Base-by-base conservation (phyloP, 2,797 vertebrate genomes). In the Leucoraja ocellata region DNA sequence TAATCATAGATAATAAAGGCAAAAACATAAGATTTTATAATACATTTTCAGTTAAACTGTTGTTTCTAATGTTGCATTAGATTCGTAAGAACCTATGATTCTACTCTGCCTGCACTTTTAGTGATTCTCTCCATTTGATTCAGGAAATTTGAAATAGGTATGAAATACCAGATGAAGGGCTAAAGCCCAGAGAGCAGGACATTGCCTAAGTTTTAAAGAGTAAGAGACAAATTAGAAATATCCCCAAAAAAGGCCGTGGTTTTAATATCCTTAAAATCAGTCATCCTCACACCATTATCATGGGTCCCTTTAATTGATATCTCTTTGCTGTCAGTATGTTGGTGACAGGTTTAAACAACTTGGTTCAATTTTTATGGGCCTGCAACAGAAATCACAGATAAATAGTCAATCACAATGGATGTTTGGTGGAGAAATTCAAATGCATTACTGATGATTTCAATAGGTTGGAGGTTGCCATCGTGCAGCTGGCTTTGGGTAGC, bases 31-130 rank as follows among this genome's bases (percentile, higher is more conserved):
- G 84, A 88, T 88, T 88, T 88, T 88, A 88, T 88, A 65, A 88
- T 88, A 36, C 61, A 65, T n/a, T 88, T 88, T 88, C 83, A 88
- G 84, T 88, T 88, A 88, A 81, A 86, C 83, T 86, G 83, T 86
- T 58, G 54, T 86, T 86, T 86, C 58, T 86, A 86, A 58, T 32
- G 58, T n/a, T 86, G 58, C 16, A 63, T 65, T 32, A 8, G 7
- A 68, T 68, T 88, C 61, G 32, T 36, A 28, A 84, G 25, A 36
- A 68, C 61, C 84, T 68, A 21, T 68, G 63, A 68, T 36, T 88
- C 84, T 32, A 88, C 63, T n/a, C n/a, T 63, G 63, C 61, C 61
- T 18, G 71, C 71, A 74, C 84, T 32, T 36, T 21, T 5, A 88
- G 6, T 32, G 63, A 68, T 36, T 63, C 65, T 63, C 65, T 18